These are phyloP conservation scores for Schizopygopsis malacanthus DNA, from an alignment of 2,797 vertebrate species.

Conservation along the genomic window DNA sequence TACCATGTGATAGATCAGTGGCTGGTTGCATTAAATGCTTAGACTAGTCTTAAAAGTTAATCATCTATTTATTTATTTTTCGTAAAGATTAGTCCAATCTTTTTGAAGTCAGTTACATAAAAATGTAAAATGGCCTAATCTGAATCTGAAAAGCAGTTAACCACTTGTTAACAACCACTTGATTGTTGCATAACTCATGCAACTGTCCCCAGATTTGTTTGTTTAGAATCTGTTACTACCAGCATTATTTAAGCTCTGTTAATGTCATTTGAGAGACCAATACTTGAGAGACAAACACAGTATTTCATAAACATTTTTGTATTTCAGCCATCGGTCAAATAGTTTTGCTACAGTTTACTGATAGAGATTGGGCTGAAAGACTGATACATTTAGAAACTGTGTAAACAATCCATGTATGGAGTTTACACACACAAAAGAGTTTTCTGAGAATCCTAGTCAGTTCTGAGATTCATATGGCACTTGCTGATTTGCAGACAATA, in stretches of 20 bases:
- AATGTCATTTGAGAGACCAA: not conserved
- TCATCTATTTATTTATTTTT: too few species aligned
- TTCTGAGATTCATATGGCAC: not conserved
- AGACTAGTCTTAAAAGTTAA: too few species aligned
- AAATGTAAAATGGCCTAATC: too few species aligned
- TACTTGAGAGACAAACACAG: not conserved
- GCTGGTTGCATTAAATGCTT: too few species aligned
- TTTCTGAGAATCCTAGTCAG: not conserved
- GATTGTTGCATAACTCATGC: too few species aligned
- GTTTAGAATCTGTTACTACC: not conserved
- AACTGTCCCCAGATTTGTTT: not conserved
- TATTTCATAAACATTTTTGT: not conserved
- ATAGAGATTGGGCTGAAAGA: not conserved
- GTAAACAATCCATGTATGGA: not conserved
- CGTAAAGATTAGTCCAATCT: too few species aligned
- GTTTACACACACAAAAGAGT: not conserved
- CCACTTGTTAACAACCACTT: too few species aligned
- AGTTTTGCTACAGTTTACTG: not conserved
- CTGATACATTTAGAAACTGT: not conserved
- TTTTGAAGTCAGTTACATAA: too few species aligned
- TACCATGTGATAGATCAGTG: not conserved
- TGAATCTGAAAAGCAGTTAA: too few species aligned
- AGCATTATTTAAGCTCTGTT: not conserved
- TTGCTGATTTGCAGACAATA: constrained; percentile 21
- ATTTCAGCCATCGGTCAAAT: not conserved